Evolutionary conservation across 2,888 invertebrate species (phyloP).

Genomic region (Synanthedon myopaeformis): DNA sequence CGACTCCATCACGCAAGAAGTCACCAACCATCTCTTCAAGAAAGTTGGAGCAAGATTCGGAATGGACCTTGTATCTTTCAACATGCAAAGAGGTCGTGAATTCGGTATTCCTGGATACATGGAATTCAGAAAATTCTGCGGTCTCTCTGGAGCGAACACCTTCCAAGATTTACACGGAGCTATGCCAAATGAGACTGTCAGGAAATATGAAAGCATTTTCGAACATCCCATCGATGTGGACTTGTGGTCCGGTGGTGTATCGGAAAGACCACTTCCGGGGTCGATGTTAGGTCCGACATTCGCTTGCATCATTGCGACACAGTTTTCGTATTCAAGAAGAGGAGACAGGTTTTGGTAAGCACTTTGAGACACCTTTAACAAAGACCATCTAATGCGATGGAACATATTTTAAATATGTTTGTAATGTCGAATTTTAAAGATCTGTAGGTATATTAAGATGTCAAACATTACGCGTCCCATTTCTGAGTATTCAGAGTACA

Average conservation of each 20-base stretch:
- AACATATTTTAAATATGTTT: too few species aligned
- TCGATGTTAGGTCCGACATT: slow-evolving; percentile 96
- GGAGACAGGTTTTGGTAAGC: slow-evolving; percentile 91
- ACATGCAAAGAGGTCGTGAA: slow-evolving; percentile 93
- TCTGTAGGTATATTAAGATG: too few species aligned
- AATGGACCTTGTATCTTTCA: slow-evolving; percentile 91
- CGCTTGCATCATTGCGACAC: slow-evolving; percentile 92
- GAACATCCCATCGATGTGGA: slow-evolving; percentile 94
- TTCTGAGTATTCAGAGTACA: too few species aligned
- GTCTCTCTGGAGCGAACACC: slow-evolving; percentile 79
- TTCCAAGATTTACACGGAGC: slow-evolving; percentile 87
- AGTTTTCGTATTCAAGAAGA: slow-evolving; percentile 88
- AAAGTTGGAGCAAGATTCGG: slow-evolving; percentile 82
- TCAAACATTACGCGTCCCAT: too few species aligned
- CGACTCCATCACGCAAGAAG: slow-evolving; percentile 90
- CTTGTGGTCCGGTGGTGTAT: slow-evolving; percentile 94
- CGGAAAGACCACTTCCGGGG: slow-evolving; percentile 89
- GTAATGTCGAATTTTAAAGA: too few species aligned
- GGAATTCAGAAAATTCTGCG: slow-evolving; percentile 93
- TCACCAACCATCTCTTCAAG: slow-evolving; percentile 92
- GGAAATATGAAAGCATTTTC: slow-evolving; percentile 85
- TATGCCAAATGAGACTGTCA: slow-evolving; percentile 90
- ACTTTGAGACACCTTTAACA: not conserved
- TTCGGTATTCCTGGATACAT: slow-evolving; percentile 93
- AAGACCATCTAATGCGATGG: too few species aligned